Evolutionary conservation across 2,888 invertebrate species (phyloP).

Genomic region (Andrena trimmerana): DNA sequence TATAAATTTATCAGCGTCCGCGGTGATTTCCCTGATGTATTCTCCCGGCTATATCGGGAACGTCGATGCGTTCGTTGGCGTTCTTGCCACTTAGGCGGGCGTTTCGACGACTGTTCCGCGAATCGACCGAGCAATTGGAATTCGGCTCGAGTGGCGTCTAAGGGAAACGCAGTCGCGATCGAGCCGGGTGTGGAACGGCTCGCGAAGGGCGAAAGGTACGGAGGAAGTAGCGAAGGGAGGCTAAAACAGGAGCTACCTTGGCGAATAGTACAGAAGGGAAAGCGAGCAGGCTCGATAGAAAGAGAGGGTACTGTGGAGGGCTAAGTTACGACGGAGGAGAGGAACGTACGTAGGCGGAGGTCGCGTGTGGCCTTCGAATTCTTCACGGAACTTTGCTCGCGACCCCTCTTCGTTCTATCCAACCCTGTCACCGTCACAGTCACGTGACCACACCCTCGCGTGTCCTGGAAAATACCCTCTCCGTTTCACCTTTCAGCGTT

Average conservation of each 20-base stretch:
- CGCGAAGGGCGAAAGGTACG: background rate
- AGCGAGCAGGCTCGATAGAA: background rate
- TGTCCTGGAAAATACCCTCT: conserved; percentile 42
- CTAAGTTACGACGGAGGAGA: background rate
- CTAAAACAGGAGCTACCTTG: conserved; percentile 14
- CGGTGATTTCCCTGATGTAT: conserved; percentile 50
- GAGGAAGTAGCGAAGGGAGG: background rate
- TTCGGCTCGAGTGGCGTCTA: conserved; percentile 16
- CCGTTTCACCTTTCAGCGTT: conserved; percentile 51
- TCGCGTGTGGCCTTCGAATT: conserved; percentile 68
- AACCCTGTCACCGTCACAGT: conserved; percentile 55
- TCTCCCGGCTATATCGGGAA: conserved; percentile 47
- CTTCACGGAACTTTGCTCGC: conserved; percentile 58
- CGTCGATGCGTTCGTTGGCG: conserved; percentile 41
- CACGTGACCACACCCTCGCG: conserved; percentile 68
- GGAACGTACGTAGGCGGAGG: conserved; percentile 27
- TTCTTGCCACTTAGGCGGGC: conserved; percentile 26
- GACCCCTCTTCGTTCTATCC: conserved; percentile 48
- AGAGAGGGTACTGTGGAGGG: background rate
- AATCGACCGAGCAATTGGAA: conserved; percentile 52
- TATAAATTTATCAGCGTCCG: conserved; percentile 45
- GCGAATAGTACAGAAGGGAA: conserved; percentile 35
- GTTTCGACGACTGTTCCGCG: conserved; percentile 36
- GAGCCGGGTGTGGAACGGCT: conserved; percentile 21
- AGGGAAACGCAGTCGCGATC: conserved; percentile 19